Conservation (phyloP, 2,113 vertebrate genomes). For the Tupaia chinensis region DNA sequence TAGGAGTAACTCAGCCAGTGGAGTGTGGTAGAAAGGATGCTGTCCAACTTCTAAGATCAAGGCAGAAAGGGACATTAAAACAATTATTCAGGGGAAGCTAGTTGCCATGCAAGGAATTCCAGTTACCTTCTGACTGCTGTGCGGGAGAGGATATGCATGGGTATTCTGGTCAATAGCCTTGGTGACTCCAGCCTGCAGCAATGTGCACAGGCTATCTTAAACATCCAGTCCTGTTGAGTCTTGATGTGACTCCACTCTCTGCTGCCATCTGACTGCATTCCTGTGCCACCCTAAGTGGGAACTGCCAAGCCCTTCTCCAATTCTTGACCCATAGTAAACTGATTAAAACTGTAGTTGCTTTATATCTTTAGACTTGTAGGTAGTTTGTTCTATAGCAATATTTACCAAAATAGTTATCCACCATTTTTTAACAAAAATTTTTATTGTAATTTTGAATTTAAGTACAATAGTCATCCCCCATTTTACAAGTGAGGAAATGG, state of each 20-base stretch:
- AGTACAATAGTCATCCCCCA: background rate
- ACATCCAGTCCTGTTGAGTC: background rate
- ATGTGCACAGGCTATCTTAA: background rate
- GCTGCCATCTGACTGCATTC: background rate
- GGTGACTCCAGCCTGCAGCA: background rate
- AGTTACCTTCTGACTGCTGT: background rate
- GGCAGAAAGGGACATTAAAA: background rate
- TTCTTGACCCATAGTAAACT: background rate
- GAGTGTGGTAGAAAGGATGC: background rate
- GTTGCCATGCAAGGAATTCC: background rate
- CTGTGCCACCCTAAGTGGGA: background rate
- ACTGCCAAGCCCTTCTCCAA: background rate
- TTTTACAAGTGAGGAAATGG: background rate
- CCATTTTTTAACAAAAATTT: background rate
- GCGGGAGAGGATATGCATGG: accelerated
- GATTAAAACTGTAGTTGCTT: background rate
- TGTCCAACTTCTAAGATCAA: background rate
- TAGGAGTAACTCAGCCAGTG: background rate
- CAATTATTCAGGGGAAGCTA: background rate
- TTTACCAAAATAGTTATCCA: background rate
- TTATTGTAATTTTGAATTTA: too few species aligned
- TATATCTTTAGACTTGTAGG: background rate
- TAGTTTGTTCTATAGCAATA: background rate
- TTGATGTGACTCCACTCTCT: background rate
- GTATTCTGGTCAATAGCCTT: too few species aligned